phyloP scores from a whole-genome alignment of 2,888 invertebrate species.

The Cactoblastis cactorum region DNA sequence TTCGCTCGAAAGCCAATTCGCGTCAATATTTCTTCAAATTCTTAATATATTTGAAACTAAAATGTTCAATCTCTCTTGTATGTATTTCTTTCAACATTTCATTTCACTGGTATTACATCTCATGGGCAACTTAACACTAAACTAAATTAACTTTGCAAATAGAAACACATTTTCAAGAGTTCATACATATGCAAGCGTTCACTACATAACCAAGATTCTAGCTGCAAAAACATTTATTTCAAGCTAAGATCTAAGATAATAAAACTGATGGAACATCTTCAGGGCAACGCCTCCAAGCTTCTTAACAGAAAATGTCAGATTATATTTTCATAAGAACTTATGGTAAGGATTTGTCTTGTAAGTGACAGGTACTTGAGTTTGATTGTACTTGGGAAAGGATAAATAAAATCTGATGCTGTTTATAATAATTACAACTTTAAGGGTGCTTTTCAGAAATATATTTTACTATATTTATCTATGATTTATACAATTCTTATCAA shows the following conservation, averaged over 20 bases:
- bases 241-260: not conserved
- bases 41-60: not conserved
- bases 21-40: not conserved
- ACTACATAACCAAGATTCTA: not conserved
- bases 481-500: too few relatives aligned
- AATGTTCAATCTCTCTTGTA: too few relatives aligned
- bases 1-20: not conserved
- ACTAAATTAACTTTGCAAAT: not conserved
- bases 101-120: not conserved
- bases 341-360: slow-evolving; percentile 3
- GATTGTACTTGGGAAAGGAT: not conserved
- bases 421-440: not conserved
- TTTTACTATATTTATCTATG: too few relatives aligned
- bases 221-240: slow-evolving; percentile 1
- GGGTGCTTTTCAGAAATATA: too few relatives aligned
- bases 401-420: not conserved
- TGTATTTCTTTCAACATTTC: too few relatives aligned
- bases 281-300: slow-evolving; percentile 1
- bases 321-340: slow-evolving; percentile 4
- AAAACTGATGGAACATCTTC: slow-evolving; percentile 6
- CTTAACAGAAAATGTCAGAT: not conserved
- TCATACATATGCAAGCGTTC: not conserved
- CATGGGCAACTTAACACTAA: not conserved
- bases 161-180: not conserved
- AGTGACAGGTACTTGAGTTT: not conserved